Evolutionary conservation across 2,113 vertebrate species (phyloP), one percentile per base, ranked within the genome.

Genomic region (Paedocypris sp.): DNA sequence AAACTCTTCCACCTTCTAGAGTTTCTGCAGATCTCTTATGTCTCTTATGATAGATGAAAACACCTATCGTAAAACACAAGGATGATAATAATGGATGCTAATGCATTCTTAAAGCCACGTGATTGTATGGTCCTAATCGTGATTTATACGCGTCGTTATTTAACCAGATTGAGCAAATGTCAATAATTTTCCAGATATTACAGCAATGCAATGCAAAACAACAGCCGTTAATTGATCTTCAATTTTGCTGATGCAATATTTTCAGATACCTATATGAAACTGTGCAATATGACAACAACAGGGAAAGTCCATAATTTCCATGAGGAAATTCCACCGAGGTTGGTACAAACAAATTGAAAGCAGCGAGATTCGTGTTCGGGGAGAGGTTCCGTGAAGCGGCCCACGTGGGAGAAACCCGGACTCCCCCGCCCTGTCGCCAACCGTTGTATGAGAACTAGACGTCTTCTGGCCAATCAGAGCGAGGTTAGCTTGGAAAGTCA

Each of bases 401-500:
- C 82, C 81, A 84, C 82, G 82, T 85, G 83, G 81, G 77, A 31
- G 53, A 31, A 54, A 4, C 29, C 57, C 46, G 53, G 57, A 45
- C 47, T 47, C 62, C 1, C 26, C n/a, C n/a, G n/a, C n/a, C 32
- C 9, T 13, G 41, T 62, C 35, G 59, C 82, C 82, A 85, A 85
- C 83, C n/a, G 39, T 12, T 1, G 53, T 49, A 46, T 36, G 39
- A 64, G 11, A 2, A 28, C 42, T 52, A 58, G 56, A 68, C 18
- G 1, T 4, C 36, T 0, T 7, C 2, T 12, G 36, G 53, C 84
- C 80, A 85, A 85, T 83, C 29, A 64, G 41, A 6, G 6, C 2
- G 1, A 2, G 7, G 7, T n/a, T n/a, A 22, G 15, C 3, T 23
- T 1, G 23, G 2, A 15, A 26, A 29, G 33, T 10, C 33, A 33